These are phyloP conservation scores for Apistogramma diplotaenia DNA, from an alignment of 2,113 vertebrate species.

Conservation along the genomic window DNA sequence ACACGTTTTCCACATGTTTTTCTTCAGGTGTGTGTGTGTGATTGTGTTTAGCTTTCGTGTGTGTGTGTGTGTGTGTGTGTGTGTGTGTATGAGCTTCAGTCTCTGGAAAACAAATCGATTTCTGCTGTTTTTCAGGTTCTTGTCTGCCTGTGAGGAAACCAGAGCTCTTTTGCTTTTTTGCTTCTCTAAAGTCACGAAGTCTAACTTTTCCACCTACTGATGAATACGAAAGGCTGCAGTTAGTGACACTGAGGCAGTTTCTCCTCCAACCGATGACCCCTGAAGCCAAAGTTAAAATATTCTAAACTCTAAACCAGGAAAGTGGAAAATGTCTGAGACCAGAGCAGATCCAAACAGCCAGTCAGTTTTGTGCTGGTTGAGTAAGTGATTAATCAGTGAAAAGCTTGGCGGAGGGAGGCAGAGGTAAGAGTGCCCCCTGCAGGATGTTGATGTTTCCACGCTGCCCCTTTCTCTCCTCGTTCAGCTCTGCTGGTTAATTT, in stretches of 20 bases:
- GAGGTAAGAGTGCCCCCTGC: not conserved
- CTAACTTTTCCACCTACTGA: not conserved
- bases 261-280: not conserved
- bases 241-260: fast-evolving
- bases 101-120: not conserved
- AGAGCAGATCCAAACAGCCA: not conserved
- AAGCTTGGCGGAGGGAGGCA: not conserved
- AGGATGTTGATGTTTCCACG: not conserved
- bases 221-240: not conserved
- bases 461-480: not conserved
- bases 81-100: not conserved
- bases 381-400: not conserved
- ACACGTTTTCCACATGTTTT: no score
- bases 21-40: no score
- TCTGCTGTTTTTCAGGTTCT: not conserved
- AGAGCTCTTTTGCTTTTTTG: not conserved
- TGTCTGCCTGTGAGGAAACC: not conserved
- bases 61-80: no score
- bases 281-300: not conserved
- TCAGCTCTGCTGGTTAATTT: not conserved
- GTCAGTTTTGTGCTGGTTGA: not conserved
- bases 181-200: not conserved
- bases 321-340: not conserved
- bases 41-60: no score
- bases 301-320: not conserved